phyloP scores from a whole-genome alignment of 2,888 invertebrate species.

The Zelleria hepariella region DNA sequence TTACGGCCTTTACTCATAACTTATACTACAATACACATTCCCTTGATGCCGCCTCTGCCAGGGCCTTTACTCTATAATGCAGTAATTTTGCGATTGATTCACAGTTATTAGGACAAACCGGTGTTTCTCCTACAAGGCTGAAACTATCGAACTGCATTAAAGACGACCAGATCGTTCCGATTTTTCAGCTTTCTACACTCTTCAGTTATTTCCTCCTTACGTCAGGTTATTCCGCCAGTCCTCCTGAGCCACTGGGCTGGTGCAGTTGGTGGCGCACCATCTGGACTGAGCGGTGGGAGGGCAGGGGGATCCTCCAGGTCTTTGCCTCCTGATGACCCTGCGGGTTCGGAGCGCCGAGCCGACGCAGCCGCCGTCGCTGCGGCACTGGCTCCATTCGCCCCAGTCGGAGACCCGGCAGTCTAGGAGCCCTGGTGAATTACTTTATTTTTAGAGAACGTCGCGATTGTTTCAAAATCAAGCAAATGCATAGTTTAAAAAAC shows the following conservation, averaged over 20 bases:
- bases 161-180: no score
- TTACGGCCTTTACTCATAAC: no score
- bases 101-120: no score
- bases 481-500: no score
- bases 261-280: conserved; percentile 85
- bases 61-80: no score
- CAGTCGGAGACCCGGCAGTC: conserved; percentile 90
- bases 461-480: no score
- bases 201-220: conserved; percentile 25
- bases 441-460: no score
- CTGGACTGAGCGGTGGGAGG: conserved; percentile 87
- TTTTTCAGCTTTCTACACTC: not conserved
- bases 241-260: conserved; percentile 30
- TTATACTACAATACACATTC: no score
- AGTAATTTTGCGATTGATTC: no score
- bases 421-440: conserved; percentile 65
- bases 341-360: conserved; percentile 88
- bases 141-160: no score
- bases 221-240: conserved; percentile 59
- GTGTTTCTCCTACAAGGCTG: no score
- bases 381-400: conserved; percentile 91
- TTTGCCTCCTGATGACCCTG: conserved; percentile 81
- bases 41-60: no score
- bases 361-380: conserved; percentile 91
- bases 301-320: conserved; percentile 86